Conservation (phyloP, 2,797 vertebrate species). For the Eurystomus glaucurus region DNA sequence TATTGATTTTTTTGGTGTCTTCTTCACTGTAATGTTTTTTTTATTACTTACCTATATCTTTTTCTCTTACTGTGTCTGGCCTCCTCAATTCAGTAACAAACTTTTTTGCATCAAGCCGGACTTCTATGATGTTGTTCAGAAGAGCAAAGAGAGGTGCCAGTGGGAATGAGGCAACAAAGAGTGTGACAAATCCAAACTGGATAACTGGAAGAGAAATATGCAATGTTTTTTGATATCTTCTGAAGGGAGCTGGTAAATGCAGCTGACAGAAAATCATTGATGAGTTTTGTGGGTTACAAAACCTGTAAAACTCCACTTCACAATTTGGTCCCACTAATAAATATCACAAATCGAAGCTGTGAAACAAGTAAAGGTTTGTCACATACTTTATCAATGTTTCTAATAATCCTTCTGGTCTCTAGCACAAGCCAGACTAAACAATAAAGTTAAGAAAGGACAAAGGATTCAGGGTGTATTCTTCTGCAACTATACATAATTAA, state of each 20-base stretch:
- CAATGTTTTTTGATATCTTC: not conserved
- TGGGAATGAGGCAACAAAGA: slow-evolving; percentile 97
- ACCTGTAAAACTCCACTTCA: not conserved
- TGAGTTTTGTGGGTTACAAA: not conserved
- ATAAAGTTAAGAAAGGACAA: not conserved
- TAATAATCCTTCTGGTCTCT: not conserved
- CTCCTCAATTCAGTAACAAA: slow-evolving; percentile 93
- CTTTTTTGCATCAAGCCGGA: slow-evolving; percentile 95
- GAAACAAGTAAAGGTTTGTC: not conserved
- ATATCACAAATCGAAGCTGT: not conserved
- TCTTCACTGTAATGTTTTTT: not conserved
- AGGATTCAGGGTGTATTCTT: not conserved
- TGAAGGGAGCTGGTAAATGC: not conserved
- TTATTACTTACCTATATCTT: slow-evolving; percentile 91
- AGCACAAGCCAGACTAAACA: not conserved
- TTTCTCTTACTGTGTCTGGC: slow-evolving; percentile 93
- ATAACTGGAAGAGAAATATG: slow-evolving; percentile 86
- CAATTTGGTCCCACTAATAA: not conserved
- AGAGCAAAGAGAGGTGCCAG: slow-evolving; percentile 95
- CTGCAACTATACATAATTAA: not conserved
- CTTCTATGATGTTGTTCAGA: slow-evolving; percentile 97
- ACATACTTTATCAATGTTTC: not conserved
- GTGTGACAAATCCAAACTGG: slow-evolving; percentile 96
- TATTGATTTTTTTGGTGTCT: not conserved
- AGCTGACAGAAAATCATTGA: not conserved